Conservation (phyloP, 2,797 vertebrate species). For the Micromesistius poutassou region DNA sequence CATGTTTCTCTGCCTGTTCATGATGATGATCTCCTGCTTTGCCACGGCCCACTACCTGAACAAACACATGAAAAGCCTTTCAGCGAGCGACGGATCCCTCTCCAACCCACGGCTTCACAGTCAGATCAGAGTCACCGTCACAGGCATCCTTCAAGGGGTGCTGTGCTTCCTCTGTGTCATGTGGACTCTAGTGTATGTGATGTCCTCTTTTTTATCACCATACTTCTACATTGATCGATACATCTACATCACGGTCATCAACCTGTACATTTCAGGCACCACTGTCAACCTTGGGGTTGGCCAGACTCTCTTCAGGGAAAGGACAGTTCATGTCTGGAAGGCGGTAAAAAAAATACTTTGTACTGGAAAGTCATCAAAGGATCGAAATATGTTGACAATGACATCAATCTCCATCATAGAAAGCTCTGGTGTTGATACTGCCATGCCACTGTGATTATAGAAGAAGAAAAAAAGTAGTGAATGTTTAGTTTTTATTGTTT, state of each 20-base stretch:
- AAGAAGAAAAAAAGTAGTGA: not conserved
- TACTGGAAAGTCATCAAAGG: not conserved
- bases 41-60: slow-evolving; percentile 43
- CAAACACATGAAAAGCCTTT: slow-evolving; percentile 44
- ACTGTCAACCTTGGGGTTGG: not conserved
- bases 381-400: not conserved
- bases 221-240: not conserved
- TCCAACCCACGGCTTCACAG: slow-evolving; percentile 18
- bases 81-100: slow-evolving; percentile 8
- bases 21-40: slow-evolving; percentile 35
- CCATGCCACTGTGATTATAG: not conserved
- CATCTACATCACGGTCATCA: not conserved
- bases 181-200: not conserved
- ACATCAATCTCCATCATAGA: not conserved
- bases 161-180: slow-evolving; percentile 31
- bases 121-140: slow-evolving; percentile 46
- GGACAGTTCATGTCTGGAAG: slow-evolving; percentile 4
- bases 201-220: not conserved
- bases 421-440: not conserved
- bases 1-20: slow-evolving; percentile 11
- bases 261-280: not conserved
- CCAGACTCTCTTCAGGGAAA: slow-evolving; percentile 1
- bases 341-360: not conserved
- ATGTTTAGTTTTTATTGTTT: too few species aligned
- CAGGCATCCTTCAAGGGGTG: slow-evolving; percentile 42